Evolutionary conservation across 2,113 vertebrate genomes (phyloP).

Genomic region (Nymphicus hollandicus): DNA sequence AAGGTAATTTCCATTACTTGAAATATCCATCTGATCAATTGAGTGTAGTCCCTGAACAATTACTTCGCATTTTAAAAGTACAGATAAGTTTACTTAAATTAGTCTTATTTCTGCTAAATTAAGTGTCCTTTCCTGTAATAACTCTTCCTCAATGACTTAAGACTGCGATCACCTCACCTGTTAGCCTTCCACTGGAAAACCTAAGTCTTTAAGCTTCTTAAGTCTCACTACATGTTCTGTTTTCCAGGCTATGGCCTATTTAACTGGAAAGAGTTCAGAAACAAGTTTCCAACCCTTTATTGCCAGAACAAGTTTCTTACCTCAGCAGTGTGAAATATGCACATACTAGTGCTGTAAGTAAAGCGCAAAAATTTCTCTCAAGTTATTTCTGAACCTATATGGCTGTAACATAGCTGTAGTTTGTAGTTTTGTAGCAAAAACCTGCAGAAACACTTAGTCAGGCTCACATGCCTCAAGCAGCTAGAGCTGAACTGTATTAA

Average conservation of each 20-base stretch:
- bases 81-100: background rate
- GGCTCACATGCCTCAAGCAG: background rate
- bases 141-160: background rate
- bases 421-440: background rate
- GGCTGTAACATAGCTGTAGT: background rate
- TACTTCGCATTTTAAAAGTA: background rate
- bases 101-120: background rate
- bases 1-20: background rate
- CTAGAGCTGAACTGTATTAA: background rate
- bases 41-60: background rate
- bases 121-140: background rate
- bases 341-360: background rate
- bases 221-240: background rate
- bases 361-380: background rate
- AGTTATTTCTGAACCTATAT: background rate
- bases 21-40: background rate
- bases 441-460: background rate
- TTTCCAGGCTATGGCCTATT: conserved; percentile 33
- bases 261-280: conserved; percentile 7
- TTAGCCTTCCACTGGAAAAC: conserved; percentile 3
- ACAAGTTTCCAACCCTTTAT: background rate
- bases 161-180: background rate
- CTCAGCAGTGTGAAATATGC: background rate
- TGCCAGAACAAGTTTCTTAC: background rate
- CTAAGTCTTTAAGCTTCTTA: conserved; percentile 52